A percentile compares a stretch with the other conserved stretches of the same genome.
phyloP scores from a whole-genome alignment of 92 coral and sea anemone genomes.

The Actinernus sp. region DNA sequence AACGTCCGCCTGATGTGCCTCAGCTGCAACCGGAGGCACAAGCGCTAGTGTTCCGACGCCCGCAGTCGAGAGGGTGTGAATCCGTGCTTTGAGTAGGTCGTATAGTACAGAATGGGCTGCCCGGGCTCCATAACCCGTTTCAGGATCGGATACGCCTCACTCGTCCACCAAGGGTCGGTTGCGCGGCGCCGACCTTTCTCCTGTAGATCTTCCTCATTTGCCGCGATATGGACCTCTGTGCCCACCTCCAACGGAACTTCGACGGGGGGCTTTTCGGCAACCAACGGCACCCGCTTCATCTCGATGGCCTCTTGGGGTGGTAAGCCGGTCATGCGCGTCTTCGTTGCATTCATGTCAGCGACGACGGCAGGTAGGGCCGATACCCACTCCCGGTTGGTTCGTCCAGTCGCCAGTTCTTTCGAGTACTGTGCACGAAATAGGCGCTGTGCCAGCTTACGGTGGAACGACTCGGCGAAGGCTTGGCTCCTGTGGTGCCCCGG shows the following conservation, averaged over 20 bases:
- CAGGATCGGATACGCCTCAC: too few species aligned
- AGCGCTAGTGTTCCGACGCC: conserved; percentile 1
- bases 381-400: conserved; percentile 40
- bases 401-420: conserved; percentile 26
- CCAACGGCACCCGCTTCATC: too few species aligned
- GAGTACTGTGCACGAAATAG: too few species aligned
- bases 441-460: conserved; percentile 24
- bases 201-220: too few species aligned
- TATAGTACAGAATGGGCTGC: background rate
- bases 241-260: too few species aligned
- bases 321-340: conserved; percentile 2
- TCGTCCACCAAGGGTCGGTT: too few species aligned
- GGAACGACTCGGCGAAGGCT: conserved; percentile 16
- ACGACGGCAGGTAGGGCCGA: conserved; percentile 21
- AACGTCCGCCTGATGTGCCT: conserved; percentile 32
- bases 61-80: conserved; percentile 6
- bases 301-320: too few species aligned
- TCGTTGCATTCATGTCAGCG: too few species aligned
- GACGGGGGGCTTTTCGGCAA: too few species aligned
- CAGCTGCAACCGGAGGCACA: conserved; percentile 25
- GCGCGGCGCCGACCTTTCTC: too few species aligned
- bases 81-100: conserved; percentile 7
- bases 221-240: too few species aligned
- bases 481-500: conserved; percentile 15
- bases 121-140: too few species aligned